A percentile compares a stretch with the other conserved stretches of the same genome.
Conservation (phyloP, 2,797 vertebrate genomes). For the Coendou prehensilis region DNA sequence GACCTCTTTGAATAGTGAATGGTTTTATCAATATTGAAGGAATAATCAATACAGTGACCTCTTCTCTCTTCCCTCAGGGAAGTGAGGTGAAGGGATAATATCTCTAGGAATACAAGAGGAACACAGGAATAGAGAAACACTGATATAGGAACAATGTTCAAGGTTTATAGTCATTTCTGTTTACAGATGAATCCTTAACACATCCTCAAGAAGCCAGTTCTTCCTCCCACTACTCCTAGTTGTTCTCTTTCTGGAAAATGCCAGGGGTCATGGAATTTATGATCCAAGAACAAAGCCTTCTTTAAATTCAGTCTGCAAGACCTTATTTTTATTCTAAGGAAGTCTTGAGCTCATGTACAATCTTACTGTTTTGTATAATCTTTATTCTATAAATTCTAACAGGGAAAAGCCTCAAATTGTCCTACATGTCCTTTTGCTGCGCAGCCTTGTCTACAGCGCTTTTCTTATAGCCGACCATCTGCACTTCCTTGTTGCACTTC, state of each 20-base stretch:
- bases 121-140: not conserved
- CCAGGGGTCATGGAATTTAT: slow-evolving; percentile 42
- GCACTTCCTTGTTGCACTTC: not conserved
- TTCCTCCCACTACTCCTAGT: not conserved
- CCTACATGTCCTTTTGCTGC: not conserved
- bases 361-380: slow-evolving; percentile 13
- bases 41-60: not conserved
- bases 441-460: not conserved
- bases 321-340: slow-evolving; percentile 44
- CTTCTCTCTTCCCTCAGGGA: not conserved
- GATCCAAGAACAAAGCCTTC: slow-evolving; percentile 16
- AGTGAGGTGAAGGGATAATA: slow-evolving; percentile 15
- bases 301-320: slow-evolving; percentile 27
- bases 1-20: not conserved
- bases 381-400: not conserved
- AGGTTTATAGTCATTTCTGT: not conserved
- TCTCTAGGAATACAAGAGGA: not conserved
- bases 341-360: slow-evolving; percentile 36
- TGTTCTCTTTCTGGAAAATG: slow-evolving; percentile 41
- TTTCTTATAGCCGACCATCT: slow-evolving; percentile 7
- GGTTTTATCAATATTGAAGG: slow-evolving; percentile 14
- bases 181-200: not conserved
- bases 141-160: not conserved
- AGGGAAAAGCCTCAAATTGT: not conserved
- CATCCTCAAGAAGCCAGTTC: not conserved